These are phyloP conservation scores for Leuciscus waleckii DNA, from an alignment of 2,797 vertebrate genomes.

Conservation along the genomic window DNA sequence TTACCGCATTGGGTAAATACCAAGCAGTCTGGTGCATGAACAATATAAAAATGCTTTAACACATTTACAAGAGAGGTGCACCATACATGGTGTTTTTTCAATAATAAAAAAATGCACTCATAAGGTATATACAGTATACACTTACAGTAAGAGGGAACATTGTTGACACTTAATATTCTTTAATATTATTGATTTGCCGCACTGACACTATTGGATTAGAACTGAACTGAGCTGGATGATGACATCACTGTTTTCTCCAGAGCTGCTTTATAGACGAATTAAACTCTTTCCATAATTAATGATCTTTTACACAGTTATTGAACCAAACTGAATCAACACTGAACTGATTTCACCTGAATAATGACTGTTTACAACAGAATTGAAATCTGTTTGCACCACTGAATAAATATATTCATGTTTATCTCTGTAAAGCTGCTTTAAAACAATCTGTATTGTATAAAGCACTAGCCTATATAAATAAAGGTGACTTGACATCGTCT, in stretches of 20 bases:
- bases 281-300: background rate
- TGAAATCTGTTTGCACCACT: too few species aligned
- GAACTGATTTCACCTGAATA: background rate
- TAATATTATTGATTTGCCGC: background rate
- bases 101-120: background rate
- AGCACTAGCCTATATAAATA: too few species aligned
- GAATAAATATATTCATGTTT: background rate
- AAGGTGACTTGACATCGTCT: background rate
- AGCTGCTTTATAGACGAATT: background rate
- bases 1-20: conserved; percentile 23
- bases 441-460: too few species aligned
- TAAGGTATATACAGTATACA: background rate
- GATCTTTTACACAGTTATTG: background rate
- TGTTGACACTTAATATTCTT: background rate
- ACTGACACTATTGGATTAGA: background rate
- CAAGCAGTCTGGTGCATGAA: conserved; percentile 5
- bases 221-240: background rate
- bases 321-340: background rate
- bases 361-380: too few species aligned
- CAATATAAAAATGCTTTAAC: conserved; percentile 12
- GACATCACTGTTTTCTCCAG: background rate
- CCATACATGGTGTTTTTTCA: background rate
- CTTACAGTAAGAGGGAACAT: background rate
- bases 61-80: background rate
- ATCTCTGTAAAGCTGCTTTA: too few species aligned